phyloP scores from a whole-genome alignment of 1,140 invertebrate species.

The Cyrtorhinus lividipennis region DNA sequence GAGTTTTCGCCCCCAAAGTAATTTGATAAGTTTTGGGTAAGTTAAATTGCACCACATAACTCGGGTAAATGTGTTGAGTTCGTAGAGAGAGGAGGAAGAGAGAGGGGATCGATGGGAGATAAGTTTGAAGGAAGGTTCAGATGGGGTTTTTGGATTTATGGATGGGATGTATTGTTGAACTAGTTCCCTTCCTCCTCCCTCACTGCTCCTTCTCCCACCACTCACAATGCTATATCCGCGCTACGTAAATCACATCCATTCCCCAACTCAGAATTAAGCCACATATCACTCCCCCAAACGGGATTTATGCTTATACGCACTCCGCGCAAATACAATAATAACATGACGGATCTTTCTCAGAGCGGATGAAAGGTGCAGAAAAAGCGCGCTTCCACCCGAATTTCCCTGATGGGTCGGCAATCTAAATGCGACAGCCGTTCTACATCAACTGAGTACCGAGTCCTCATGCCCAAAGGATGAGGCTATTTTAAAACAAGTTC shows the following conservation, averaged over 20 bases:
- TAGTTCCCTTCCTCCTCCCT: not conserved
- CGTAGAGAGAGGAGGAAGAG: not conserved
- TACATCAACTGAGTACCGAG: no score
- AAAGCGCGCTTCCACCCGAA: no score
- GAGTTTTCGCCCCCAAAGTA: not conserved
- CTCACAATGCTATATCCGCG: slow-evolving; percentile 11
- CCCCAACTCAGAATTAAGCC: not conserved
- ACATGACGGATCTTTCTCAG: no score
- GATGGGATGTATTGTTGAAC: slow-evolving; percentile 10
- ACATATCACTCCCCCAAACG: not conserved
- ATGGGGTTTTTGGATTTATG: slow-evolving; percentile 5
- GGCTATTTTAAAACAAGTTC: no score
- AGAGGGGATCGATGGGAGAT: slow-evolving; percentile 8
- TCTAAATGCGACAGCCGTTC: no score
- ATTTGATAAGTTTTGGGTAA: slow-evolving; percentile 10
- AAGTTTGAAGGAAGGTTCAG: slow-evolving; percentile 4
- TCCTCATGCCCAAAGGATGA: no score
- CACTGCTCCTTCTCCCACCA: not conserved
- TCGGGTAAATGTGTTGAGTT: slow-evolving; percentile 8
- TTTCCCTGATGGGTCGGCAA: no score
- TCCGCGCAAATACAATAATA: slow-evolving; percentile 8
- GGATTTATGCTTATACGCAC: slow-evolving; percentile 1
- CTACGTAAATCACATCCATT: slow-evolving; percentile 8
- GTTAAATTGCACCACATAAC: slow-evolving; percentile 8
- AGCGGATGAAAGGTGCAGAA: no score